phyloP scores from a whole-genome alignment of 2,113 vertebrate species.

The Prolemur simus region DNA sequence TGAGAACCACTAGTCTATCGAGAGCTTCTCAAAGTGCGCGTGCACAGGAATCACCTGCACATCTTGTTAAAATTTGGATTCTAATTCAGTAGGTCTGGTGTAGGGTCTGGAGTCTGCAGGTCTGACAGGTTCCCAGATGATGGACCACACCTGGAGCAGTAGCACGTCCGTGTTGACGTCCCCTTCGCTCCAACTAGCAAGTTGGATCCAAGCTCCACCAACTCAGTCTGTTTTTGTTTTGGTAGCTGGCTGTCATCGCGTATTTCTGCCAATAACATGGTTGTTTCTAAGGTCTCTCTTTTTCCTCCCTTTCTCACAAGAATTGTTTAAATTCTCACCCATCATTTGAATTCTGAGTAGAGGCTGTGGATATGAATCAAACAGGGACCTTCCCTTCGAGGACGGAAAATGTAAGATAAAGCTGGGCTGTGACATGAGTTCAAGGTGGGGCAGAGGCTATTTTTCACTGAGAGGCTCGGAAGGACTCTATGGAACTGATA shows the following conservation, averaged over 20 bases:
- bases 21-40: not conserved
- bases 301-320: not conserved
- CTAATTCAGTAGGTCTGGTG: accelerated
- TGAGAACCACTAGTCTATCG: not conserved
- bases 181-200: not conserved
- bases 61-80: not conserved
- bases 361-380: not conserved
- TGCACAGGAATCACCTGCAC: not conserved
- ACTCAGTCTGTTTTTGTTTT: not conserved
- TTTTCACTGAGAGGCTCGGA: not conserved
- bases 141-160: not conserved
- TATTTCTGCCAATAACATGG: not conserved
- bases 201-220: not conserved
- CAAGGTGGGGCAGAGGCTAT: not conserved
- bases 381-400: not conserved
- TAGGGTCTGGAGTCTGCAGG: not conserved
- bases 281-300: not conserved
- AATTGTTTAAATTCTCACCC: not conserved
- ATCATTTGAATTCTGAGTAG: not conserved
- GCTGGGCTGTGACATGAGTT: not conserved
- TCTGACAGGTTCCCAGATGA: not conserved
- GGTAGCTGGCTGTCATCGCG: not conserved
- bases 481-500: not conserved
- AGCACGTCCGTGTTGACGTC: not conserved
- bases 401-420: constrained; percentile 21